phyloP scores from a whole-genome alignment of 2,797 vertebrate species.

The Crocodylus rhombifer region DNA sequence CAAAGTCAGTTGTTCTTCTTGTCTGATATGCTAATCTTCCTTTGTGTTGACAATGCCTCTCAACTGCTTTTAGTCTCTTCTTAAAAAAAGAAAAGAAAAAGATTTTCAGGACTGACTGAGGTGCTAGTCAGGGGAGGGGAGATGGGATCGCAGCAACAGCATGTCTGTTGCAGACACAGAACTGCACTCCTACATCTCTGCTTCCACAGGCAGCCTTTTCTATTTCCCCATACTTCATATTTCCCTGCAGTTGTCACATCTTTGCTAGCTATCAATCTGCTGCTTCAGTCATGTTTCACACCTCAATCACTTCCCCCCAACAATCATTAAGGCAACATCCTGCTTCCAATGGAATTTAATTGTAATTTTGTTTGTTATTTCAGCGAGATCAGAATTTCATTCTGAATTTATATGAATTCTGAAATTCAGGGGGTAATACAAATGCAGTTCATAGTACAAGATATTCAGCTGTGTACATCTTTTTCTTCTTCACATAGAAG shows the following conservation, averaged over 20 bases:
- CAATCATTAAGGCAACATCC: background rate
- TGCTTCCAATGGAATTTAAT: background rate
- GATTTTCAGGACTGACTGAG: too few relatives aligned
- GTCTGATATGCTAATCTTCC: conserved; percentile 1
- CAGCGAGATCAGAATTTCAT: fast-evolving
- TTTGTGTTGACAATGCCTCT: background rate
- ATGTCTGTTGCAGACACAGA: too few relatives aligned
- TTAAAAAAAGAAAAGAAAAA: too few relatives aligned
- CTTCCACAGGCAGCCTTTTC: background rate
- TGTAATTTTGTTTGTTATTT: background rate
- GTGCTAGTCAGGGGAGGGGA: too few relatives aligned
- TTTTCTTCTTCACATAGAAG: background rate
- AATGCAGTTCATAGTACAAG: background rate
- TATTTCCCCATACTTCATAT: background rate
- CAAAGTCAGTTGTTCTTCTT: background rate
- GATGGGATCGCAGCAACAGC: too few relatives aligned
- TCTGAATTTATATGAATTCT: background rate
- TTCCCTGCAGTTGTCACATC: background rate
- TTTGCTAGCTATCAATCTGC: too few relatives aligned
- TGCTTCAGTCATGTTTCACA: too few relatives aligned
- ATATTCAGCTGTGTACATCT: background rate
- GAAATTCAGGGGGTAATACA: background rate
- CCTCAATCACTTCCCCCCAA: background rate
- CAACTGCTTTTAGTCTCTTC: too few relatives aligned
- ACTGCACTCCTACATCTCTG: background rate